Conservation (phyloP, 2,888 invertebrate genomes). For the Arrhopalites spinosus region DNA sequence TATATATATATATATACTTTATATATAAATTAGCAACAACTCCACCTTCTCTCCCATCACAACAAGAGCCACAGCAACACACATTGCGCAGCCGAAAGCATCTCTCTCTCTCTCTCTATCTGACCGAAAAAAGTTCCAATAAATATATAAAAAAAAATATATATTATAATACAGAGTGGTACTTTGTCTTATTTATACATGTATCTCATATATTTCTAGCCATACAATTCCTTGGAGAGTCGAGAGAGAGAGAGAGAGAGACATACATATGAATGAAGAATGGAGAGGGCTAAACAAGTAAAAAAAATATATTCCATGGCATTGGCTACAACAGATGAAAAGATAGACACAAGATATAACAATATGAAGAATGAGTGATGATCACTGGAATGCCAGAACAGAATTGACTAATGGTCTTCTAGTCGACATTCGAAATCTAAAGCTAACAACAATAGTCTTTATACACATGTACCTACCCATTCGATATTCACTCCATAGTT, state of each 20-base stretch:
- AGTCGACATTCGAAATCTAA: conserved; percentile 5
- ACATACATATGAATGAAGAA: conserved; percentile 3
- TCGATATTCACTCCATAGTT: no score
- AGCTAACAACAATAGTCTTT: no score
- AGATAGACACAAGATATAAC: conserved; percentile 22
- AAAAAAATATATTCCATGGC: conserved; percentile 12
- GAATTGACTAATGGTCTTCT: conserved; percentile 47
- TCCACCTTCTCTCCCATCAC: neutral
- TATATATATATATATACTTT: no score
- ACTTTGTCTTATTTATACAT: no score
- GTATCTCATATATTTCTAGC: no score
- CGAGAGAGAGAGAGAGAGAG: conserved; percentile 13
- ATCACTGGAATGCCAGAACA: conserved; percentile 47
- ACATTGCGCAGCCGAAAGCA: neutral
- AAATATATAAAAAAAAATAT: neutral
- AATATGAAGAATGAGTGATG: conserved; percentile 44
- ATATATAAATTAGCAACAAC: no score
- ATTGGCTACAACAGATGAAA: conserved; percentile 23
- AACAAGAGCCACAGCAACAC: neutral
- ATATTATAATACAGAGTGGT: no score
- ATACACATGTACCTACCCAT: no score
- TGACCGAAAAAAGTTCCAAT: neutral
- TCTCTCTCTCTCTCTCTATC: no score
- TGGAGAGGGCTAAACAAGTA: conserved; percentile 1
- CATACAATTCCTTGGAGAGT: neutral